Evolutionary conservation across 2,113 vertebrate species (phyloP).

Genomic region (Chionodraco myersi): DNA sequence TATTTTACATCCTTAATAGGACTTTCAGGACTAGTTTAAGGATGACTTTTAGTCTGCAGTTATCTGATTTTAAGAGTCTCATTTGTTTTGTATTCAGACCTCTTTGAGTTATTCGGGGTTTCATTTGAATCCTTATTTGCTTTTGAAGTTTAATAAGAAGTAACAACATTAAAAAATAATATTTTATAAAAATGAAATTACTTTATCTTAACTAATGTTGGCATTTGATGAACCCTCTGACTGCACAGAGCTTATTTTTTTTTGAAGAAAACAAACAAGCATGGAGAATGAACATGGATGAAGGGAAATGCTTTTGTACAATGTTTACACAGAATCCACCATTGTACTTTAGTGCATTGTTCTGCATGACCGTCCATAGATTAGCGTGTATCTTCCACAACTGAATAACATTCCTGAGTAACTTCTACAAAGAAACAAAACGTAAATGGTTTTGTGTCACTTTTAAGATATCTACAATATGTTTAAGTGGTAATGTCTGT

Average conservation of each 20-base stretch:
- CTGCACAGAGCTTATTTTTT: conserved; percentile 81
- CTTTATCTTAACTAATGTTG: conserved; percentile 67
- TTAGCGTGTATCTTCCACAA: conserved; percentile 70
- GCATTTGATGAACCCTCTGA: conserved; percentile 71
- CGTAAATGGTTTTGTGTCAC: conserved; percentile 74
- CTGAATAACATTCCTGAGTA: conserved; percentile 81
- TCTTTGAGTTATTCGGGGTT: conserved; percentile 19
- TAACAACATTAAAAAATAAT: conserved; percentile 22
- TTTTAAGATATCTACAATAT: conserved; percentile 71
- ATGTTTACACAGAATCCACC: conserved; percentile 79
- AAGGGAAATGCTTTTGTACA: conserved; percentile 69
- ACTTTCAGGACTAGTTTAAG: conserved; percentile 19
- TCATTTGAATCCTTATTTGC: conserved; percentile 29
- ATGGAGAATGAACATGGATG: conserved; percentile 65
- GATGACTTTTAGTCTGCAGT: conserved; percentile 20
- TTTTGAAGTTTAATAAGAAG: conserved; percentile 54
- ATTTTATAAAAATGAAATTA: conserved; percentile 71
- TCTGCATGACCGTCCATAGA: conserved; percentile 81
- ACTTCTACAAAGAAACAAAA: conserved; percentile 70
- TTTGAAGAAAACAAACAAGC: conserved; percentile 72
- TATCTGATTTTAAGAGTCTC: conserved; percentile 33
- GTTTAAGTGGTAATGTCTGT: conserved; percentile 81
- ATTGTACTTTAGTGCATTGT: conserved; percentile 76
- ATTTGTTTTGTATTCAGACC: conserved; percentile 34
- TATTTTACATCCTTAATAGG: conserved; percentile 5